Evolutionary conservation across 2,113 vertebrate genomes (phyloP).

Genomic region (Nesospiza acunhae): DNA sequence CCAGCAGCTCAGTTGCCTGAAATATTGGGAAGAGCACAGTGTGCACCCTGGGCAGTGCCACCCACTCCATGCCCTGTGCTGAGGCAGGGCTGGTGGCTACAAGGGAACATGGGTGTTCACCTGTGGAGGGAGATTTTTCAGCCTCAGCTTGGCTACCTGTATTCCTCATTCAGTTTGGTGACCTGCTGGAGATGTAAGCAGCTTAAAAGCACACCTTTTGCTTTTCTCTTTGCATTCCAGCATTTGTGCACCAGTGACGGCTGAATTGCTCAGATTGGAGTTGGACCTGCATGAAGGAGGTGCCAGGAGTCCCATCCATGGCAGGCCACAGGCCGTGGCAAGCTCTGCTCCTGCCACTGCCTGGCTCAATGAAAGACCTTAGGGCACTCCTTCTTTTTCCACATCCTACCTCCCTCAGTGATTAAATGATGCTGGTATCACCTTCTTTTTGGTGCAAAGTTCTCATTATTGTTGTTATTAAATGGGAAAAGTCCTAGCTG

Average conservation of each 20-base stretch:
- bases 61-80: no score
- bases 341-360: background rate
- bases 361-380: background rate
- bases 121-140: background rate
- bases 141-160: background rate
- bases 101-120: accelerated
- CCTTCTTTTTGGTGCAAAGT: background rate
- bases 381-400: background rate
- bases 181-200: background rate
- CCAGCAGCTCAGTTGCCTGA: background rate
- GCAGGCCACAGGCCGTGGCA: background rate
- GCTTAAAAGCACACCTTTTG: background rate
- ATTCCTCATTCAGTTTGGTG: accelerated
- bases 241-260: background rate
- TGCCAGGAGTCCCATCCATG: background rate
- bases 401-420: background rate
- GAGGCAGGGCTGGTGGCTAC: background rate
- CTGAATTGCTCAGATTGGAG: background rate
- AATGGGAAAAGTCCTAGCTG: background rate
- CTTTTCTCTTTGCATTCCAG: background rate
- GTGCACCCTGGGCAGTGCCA: accelerated
- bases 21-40: background rate
- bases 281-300: background rate
- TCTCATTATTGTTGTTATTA: background rate
- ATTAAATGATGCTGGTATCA: background rate